Evolutionary conservation across 2,113 vertebrate genomes (phyloP).

Genomic region (Sceloporus tristichus): DNA sequence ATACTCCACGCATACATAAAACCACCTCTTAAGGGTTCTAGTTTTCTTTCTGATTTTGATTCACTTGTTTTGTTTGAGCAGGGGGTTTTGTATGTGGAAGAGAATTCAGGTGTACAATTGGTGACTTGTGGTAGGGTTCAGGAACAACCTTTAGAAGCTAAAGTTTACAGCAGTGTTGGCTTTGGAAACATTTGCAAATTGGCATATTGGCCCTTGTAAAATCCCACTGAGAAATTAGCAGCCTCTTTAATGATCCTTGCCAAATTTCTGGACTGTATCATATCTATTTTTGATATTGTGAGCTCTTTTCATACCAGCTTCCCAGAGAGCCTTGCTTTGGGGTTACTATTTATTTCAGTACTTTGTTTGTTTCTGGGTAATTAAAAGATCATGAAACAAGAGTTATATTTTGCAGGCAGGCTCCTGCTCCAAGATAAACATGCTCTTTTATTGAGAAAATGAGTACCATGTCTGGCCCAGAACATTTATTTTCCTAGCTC

Average conservation of each 20-base stretch:
- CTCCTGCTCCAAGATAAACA: constrained; percentile 36
- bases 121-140: not conserved
- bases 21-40: not conserved
- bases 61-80: not conserved
- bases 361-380: constrained; percentile 22
- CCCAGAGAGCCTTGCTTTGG: not conserved
- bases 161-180: too few relatives aligned
- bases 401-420: not conserved
- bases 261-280: not conserved
- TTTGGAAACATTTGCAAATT: not conserved
- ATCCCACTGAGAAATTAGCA: not conserved
- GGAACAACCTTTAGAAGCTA: not conserved
- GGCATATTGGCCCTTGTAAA: not conserved
- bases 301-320: not conserved
- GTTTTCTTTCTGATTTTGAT: not conserved
- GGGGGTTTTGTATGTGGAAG: not conserved
- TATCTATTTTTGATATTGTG: not conserved
- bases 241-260: not conserved
- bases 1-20: not conserved
- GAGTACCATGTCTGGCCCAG: constrained; percentile 33
- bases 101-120: not conserved
- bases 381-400: constrained; percentile 3
- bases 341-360: not conserved
- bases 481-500: constrained; percentile 43
- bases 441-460: constrained; percentile 28